Evolutionary conservation across 2,888 invertebrate genomes (phyloP).

Genomic region (Bellardia pandia): DNA sequence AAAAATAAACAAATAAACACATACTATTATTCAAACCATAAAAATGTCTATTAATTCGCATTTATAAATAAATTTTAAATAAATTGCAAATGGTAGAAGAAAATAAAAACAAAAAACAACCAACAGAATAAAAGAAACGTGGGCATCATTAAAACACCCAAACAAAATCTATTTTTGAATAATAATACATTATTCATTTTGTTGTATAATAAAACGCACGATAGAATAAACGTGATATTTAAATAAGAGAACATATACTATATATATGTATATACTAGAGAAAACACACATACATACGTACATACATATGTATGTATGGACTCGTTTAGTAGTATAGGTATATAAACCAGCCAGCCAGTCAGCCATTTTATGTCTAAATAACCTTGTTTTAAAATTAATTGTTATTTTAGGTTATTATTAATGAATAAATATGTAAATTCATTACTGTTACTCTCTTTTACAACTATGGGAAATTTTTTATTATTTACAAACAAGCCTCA

Average conservation of each 20-base stretch:
- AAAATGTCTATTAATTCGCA: constrained; percentile 44
- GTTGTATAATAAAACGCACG: constrained; percentile 71
- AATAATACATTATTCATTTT: constrained; percentile 34
- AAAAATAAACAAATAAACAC: constrained; percentile 34
- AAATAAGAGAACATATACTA: constrained; percentile 2
- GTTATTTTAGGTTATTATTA: not conserved
- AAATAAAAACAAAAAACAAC: constrained; percentile 39
- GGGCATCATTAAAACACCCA: constrained; percentile 57
- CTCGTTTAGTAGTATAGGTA: too few relatives aligned
- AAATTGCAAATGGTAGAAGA: constrained; percentile 19
- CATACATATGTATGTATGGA: too few relatives aligned
- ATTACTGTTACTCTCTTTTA: not conserved
- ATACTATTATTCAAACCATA: constrained; percentile 12
- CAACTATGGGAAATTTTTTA: not conserved
- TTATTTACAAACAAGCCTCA: not conserved
- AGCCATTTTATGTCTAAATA: not conserved
- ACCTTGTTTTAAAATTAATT: constrained; percentile 22
- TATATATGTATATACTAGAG: not conserved
- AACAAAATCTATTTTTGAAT: constrained; percentile 58
- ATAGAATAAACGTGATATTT: constrained; percentile 73
- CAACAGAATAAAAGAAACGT: constrained; percentile 49
- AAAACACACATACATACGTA: too few relatives aligned
- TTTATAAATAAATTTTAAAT: constrained; percentile 44
- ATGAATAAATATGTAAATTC: not conserved
- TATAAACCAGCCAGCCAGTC: not conserved